These are phyloP conservation scores for Amblyjoppa proteus DNA, from an alignment of 2,888 invertebrate genomes.

Conservation along the genomic window DNA sequence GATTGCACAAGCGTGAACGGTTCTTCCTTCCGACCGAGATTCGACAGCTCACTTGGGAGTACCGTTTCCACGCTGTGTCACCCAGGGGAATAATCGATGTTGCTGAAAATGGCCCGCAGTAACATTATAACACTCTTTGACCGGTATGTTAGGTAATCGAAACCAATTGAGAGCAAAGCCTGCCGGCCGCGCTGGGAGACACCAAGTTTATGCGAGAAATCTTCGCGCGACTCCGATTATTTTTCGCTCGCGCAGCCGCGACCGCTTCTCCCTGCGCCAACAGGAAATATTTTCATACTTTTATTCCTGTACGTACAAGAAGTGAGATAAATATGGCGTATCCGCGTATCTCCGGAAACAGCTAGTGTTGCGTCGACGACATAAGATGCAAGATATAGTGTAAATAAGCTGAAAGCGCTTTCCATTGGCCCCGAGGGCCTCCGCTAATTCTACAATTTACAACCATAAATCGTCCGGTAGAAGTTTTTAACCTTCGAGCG, in stretches of 20 bases:
- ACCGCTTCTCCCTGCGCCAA: conserved; percentile 8
- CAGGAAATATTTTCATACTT: conserved; percentile 50
- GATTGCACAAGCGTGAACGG: conserved; percentile 57
- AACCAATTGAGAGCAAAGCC: conserved; percentile 6
- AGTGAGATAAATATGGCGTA: conserved; percentile 35
- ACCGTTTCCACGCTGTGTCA: conserved; percentile 20
- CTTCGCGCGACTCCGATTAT: conserved; percentile 19
- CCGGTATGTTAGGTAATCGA: conserved; percentile 51
- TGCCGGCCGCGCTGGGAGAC: not conserved
- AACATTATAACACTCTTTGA: conserved; percentile 52
- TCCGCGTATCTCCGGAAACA: conserved; percentile 51
- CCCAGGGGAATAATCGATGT: conserved; percentile 52
- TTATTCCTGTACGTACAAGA: conserved; percentile 41
- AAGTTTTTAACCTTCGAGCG: conserved; percentile 3
- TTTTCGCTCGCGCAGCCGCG: not conserved
- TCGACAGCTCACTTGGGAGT: not conserved
- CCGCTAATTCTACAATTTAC: conserved; percentile 22
- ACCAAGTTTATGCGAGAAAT: conserved; percentile 7
- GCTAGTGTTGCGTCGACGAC: conserved; percentile 17
- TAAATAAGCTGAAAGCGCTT: conserved; percentile 47
- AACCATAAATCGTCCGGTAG: not conserved
- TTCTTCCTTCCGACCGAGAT: conserved; percentile 62
- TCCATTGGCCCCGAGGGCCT: conserved; percentile 46
- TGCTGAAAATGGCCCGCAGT: conserved; percentile 50
- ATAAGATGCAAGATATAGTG: not conserved